A percentile compares a stretch with the other conserved stretches of the same genome.
These are phyloP conservation scores for Drosophila persimilis DNA, from an alignment of 1,140 invertebrate species.

Conservation along the genomic window DNA sequence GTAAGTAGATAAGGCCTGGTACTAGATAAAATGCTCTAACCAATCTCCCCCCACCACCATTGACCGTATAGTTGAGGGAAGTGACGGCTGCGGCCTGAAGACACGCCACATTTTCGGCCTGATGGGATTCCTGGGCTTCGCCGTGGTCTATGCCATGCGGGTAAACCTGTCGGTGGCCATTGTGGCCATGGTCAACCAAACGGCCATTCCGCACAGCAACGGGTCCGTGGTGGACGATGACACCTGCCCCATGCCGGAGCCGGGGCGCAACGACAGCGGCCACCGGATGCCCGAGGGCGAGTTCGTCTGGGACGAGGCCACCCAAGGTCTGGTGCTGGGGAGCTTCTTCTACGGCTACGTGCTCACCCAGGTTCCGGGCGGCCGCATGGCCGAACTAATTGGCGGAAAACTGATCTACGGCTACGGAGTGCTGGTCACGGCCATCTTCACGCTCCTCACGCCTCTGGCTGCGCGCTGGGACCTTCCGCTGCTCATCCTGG, in stretches of 20 bases:
- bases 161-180: conserved; percentile 97
- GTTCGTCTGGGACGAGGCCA: conserved; percentile 90
- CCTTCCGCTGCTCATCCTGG: conserved; percentile 88
- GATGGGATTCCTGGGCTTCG: conserved; percentile 91
- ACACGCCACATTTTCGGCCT: conserved; percentile 90
- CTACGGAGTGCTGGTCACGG: conserved; percentile 89
- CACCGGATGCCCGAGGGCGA: conserved; percentile 85
- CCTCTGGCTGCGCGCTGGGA: conserved; percentile 89
- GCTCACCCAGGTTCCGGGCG: conserved; percentile 93
- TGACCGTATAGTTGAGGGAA: background rate
- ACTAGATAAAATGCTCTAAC: conserved; percentile 23
- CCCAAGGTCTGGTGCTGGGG: conserved; percentile 91
- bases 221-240: conserved; percentile 84
- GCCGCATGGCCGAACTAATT: conserved; percentile 90
- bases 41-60: background rate
- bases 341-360: conserved; percentile 95
- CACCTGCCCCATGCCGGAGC: conserved; percentile 85
- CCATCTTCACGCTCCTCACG: conserved; percentile 90
- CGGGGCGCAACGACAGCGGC: conserved; percentile 83
- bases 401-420: conserved; percentile 93
- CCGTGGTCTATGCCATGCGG: conserved; percentile 94
- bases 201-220: conserved; percentile 85
- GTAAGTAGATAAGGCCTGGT: conserved; percentile 16
- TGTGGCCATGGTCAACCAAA: conserved; percentile 95
- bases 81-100: conserved; percentile 82